Conservation (phyloP, 2,113 vertebrate genomes). For the Alexandromys fortis region DNA sequence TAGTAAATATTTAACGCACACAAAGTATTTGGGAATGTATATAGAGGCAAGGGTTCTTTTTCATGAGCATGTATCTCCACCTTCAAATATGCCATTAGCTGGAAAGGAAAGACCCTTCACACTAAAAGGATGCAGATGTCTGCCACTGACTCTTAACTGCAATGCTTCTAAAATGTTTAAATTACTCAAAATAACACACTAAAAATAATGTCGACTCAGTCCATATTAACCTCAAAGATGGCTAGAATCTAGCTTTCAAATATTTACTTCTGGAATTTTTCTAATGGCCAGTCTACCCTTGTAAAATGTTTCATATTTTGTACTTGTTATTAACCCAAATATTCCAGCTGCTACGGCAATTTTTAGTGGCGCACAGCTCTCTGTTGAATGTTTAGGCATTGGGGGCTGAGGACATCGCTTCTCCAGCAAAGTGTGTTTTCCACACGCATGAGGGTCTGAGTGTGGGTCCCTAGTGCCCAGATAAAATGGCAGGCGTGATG, state of each 20-base stretch:
- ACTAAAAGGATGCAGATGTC: neutral
- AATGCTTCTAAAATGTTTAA: conserved; percentile 10
- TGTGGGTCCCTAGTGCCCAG: neutral
- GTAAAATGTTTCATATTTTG: conserved; percentile 16
- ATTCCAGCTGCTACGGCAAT: neutral
- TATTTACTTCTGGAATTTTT: neutral
- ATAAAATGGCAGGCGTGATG: no score
- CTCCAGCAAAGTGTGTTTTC: neutral
- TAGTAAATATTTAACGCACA: neutral
- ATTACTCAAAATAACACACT: conserved; percentile 29
- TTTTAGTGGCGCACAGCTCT: neutral
- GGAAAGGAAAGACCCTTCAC: neutral
- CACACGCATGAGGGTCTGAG: neutral
- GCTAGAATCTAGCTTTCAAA: conserved; percentile 32
- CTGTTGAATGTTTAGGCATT: neutral
- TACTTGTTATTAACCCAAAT: conserved; percentile 6
- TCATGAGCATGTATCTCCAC: neutral
- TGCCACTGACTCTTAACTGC: neutral
- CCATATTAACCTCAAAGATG: neutral
- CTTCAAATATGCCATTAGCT: neutral
- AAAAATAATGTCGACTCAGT: neutral
- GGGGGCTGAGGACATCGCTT: neutral
- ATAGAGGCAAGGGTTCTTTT: neutral
- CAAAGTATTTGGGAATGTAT: neutral
- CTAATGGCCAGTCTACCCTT: neutral